Evolutionary conservation across 2,888 invertebrate genomes (phyloP), one percentile per base, ranked within the genome.

Genomic region (Subacronicta megacephala): DNA sequence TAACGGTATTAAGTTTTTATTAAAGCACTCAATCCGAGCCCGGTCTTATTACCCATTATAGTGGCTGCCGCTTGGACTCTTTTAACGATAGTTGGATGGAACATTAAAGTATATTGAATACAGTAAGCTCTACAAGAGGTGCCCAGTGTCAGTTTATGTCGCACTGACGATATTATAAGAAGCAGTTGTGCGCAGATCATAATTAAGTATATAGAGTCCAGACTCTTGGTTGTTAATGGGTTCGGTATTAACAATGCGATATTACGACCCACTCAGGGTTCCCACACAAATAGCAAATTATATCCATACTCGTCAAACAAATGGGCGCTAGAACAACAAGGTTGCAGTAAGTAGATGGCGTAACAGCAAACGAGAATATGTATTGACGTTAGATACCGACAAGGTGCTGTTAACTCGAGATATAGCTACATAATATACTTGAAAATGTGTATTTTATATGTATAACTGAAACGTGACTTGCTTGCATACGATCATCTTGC

Each of bases 221-320:
- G 79, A 80, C 83, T 81, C 79, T 80, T 78, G 79, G 66, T 78
- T 79, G 85, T 83, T 89, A 89, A 88, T 88, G 80, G 84, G 79
- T 81, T 83, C 75, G 75, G 80, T 78, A 78, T 80, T 84, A 89
- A 90, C 90, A 90, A 90, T 89, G 85, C 80, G 82, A 87, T 86
- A 87, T 89, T 88, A 89, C 87, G 82, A 83, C 88, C 88, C 85
- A 88, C 88, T 87, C 82, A 77, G 78, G 74, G 82, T 82, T 82
- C 82, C 85, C 84, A 89, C 85, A 87, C 87, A 86, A 88, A 90
- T 83, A 84, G 53, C 86, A 79, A 88, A 86, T 86, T 86, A 87
- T 89, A 85, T 85, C 85, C 87, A 87, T 88, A 87, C 83, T 80
- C 77, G 85, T 81, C 79, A 85, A 87, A 87, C 86, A 86, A 91